Conservation (phyloP, 2,888 invertebrate species). For the Eurytoma californica region DNA sequence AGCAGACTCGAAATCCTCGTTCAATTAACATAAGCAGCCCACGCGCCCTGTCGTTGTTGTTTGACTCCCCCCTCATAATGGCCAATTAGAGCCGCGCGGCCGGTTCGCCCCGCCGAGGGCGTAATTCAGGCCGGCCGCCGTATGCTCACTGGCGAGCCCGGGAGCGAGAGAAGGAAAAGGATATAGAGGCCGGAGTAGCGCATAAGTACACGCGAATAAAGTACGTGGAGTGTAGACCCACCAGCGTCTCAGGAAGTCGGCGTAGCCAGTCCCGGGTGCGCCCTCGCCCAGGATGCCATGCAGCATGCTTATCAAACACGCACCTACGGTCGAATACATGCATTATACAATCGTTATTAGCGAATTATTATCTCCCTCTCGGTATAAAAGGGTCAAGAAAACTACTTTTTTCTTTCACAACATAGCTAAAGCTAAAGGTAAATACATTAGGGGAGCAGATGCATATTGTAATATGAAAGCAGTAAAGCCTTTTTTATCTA, state of each 20-base stretch:
- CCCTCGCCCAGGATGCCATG: conserved; percentile 65
- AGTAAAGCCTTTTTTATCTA: too few relatives aligned
- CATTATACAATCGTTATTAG: too few relatives aligned
- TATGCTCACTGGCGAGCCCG: too few relatives aligned
- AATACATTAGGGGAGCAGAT: neutral
- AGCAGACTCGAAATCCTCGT: too few relatives aligned
- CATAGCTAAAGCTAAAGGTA: neutral
- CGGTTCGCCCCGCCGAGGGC: neutral
- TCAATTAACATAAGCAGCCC: too few relatives aligned
- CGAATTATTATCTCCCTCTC: too few relatives aligned
- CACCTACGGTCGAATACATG: conserved; percentile 65
- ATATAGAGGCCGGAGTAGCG: neutral
- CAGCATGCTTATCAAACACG: conserved; percentile 72
- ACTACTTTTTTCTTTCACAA: too few relatives aligned
- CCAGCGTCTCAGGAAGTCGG: conserved; percentile 68
- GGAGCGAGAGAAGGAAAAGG: neutral
- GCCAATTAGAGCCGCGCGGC: conserved; percentile 20
- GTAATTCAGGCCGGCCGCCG: conserved; percentile 11
- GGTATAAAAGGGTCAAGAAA: too few relatives aligned
- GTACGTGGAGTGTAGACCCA: conserved; percentile 61
- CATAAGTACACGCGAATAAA: neutral
- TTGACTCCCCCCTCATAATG: conserved; percentile 3
- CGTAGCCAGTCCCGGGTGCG: conserved; percentile 67
- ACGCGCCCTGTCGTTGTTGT: too few relatives aligned
- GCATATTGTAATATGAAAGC: neutral